Base-by-base conservation (phyloP, 1,140 invertebrate genomes). In the Melanaphis sacchari region DNA sequence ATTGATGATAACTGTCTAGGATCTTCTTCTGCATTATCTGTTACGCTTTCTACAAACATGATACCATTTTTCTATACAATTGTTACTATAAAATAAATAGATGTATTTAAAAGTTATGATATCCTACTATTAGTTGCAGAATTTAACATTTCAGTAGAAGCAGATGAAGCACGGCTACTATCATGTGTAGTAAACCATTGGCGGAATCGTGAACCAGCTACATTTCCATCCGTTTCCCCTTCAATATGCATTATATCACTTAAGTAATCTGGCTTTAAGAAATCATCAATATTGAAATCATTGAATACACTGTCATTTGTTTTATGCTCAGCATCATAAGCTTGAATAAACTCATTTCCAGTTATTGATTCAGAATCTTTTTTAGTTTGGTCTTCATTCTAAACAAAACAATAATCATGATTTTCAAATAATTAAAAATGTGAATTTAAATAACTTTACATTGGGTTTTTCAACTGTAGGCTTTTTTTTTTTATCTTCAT, bases 71-170 rank as follows among this genome's bases (percentile, higher is more conserved):
- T 66, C 8, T 66, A 66, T 18, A 18, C 18, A 66, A 66, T 66
- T 66, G 11, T n/a, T 76, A 5, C n/a, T 36, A 76, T 21, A n/a
- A n/a, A 18, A 66, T 66, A 66, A 8, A 66, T 26, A 26, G 7
- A 66, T n/a, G 15, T n/a, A 66, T n/a, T 66, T 87, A 2, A 22
- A 4, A 31, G 59, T 40, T 59, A 66, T 90, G 66, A n/a, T 41
- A 90, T 85, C 76, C 0, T 93, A 93, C 91, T 93, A n/a, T 52
- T 93, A 85, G 22, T 93, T 52, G 81, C 81, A 31, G 91, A 93
- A 85, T 93, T 93, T 66, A 93, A 84, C 91, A 93, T 93, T 85
- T 93, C 91, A 93, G 91, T 93, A 21, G 91, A 93, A 40, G 91
- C 81, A 38, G 91, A 93, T 2, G 91, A 93, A 54, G 91, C 91